Base-by-base conservation (phyloP, 2,888 invertebrate species). In the Orchesellides sinensis region DNA sequence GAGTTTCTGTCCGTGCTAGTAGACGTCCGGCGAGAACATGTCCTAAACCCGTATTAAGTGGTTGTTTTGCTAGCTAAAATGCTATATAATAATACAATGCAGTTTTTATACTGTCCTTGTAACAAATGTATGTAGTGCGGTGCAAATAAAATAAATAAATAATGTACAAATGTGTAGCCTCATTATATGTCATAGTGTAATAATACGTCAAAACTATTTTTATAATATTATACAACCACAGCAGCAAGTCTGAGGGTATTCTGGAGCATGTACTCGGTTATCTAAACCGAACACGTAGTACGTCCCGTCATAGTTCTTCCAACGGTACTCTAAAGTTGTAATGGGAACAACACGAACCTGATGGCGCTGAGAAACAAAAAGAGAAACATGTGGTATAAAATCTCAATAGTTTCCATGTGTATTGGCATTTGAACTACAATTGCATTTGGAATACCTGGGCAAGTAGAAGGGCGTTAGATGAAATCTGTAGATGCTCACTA, bases 401-500 rank as follows among this genome's bases (percentile, higher is more conserved):
- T 35, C 12, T 35, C 6, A 35, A 6, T 35, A 14, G 8, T 35
- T 35, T 35, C 40, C 17, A 61, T 23, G 23, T 56, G 29, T 59
- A 5, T 27, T 5, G 17, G 27, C 29, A 27, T 29, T 27, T 29
- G n/a, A n/a, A n/a, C n/a, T n/a, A n/a, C n/a, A n/a, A n/a, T n/a
- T n/a, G n/a, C n/a, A n/a, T n/a, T n/a, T n/a, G n/a, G 8, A 45
- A 56, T 74, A 92, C 92, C 91, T 92, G 92, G 87, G 91, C 90
- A 12, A 92, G 88, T 17, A 91, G 89, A 63, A 90, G 89, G 77
- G 91, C 91, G 40, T 89, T 89, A 0, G 89, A 88, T 83, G 90
- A 91, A n/a, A 89, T 89, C 52, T 89, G 85, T 1, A 88, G 86
- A 86, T 92, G 92, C 54, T 90, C 89, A 29, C 89, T 88, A 8